phyloP scores from a whole-genome alignment of 2,888 invertebrate species.

The Microdon myrmicae region DNA sequence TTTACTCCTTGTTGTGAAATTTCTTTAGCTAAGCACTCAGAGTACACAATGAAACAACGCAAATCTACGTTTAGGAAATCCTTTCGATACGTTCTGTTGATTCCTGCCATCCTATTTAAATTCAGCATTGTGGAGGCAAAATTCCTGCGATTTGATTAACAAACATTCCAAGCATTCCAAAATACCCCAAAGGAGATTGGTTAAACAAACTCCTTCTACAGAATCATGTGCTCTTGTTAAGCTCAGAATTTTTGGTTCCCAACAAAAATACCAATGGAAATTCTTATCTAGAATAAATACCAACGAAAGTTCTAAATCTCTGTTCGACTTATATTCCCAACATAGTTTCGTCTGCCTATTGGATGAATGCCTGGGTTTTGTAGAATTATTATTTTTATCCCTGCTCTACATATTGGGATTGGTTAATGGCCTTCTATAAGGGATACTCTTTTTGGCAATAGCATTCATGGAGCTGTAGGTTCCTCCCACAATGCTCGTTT shows the following conservation, averaged over 20 bases:
- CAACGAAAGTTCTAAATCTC: neutral
- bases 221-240: conserved; percentile 21
- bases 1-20: too few relatives aligned
- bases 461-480: conserved; percentile 23
- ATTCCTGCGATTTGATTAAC: too few relatives aligned
- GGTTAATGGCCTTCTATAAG: conserved; percentile 4
- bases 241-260: conserved; percentile 39
- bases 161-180: conserved; percentile 45
- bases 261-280: conserved; percentile 43
- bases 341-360: too few relatives aligned
- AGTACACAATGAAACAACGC: too few relatives aligned
- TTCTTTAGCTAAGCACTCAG: too few relatives aligned
- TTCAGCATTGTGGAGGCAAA: neutral
- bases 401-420: conserved; percentile 17
- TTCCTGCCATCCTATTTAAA: conserved; percentile 7
- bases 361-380: too few relatives aligned
- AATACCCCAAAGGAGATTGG: conserved; percentile 15
- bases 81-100: too few relatives aligned
- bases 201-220: neutral
- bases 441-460: conserved; percentile 5
- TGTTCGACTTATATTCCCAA: neutral
- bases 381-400: too few relatives aligned
- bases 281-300: too few relatives aligned
- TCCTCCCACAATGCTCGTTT: conserved; percentile 34
- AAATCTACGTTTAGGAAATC: too few relatives aligned